Base-by-base conservation (phyloP, 2,113 vertebrate genomes). In the Uria aalge region DNA sequence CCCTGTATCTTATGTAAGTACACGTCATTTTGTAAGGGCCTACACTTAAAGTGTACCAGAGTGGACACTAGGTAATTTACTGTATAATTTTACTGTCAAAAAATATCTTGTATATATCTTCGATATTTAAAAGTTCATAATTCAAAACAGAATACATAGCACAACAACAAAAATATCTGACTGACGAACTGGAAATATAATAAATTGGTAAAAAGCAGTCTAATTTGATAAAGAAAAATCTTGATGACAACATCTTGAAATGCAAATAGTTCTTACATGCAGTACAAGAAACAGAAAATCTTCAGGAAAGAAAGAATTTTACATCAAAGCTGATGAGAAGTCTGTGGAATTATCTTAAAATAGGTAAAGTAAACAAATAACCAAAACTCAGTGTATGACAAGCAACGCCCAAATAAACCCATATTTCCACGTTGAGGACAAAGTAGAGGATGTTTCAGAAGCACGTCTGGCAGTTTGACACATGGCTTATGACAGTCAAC, bases 1-100 rank as follows among this genome's bases (percentile, higher is more conserved):
- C 95, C 91, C 96, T 96, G 85, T 96, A 96, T 95, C 96, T 96
- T 83, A 85, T 85, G 92, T 97, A 97, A 98, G 97, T 97, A 98
- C 96, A 98, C 91, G 94, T 85, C 86, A 91, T 97, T 93, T 89
- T 96, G 95, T 85, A 90, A 96, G 87, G 92, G 94, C 74, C 78
- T 95, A 88, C 82, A 88, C 82, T 98, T 97, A 96, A 96, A 97
- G 97, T 73, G 92, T 89, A 95, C 68, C 36, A 8, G 6, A 96
- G 92, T 97, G 98, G 97, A 97, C 97, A 90, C 40, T 22, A 57
- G 92, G 92, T 96, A 97, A 98, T 97, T 97, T 96, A 96, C 90
- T 94, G 72, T 32, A 91, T 97, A 97, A 98, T 97, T 97, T 95
- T 59, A 77, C 67, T 90, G 85, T 91, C 86, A 83, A 92, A 78